phyloP scores from a whole-genome alignment of 2,113 vertebrate species.

The Cardinalis cardinalis region DNA sequence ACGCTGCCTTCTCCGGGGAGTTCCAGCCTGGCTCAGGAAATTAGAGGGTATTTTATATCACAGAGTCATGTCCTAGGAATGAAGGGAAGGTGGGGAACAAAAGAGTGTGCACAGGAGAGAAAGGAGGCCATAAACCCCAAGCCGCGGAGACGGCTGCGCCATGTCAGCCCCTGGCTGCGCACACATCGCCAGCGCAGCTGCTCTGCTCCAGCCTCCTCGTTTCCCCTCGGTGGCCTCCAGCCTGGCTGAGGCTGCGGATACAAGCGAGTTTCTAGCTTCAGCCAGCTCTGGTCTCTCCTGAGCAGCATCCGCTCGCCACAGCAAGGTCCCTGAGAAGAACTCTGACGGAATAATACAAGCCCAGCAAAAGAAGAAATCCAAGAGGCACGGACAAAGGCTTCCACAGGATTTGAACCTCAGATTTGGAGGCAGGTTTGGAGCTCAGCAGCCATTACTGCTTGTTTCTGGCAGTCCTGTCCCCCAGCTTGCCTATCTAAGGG shows the following conservation, averaged over 20 bases:
- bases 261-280: background rate
- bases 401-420: background rate
- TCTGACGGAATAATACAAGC: background rate
- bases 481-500: background rate
- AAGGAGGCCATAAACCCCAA: slow-evolving; percentile 1
- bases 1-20: background rate
- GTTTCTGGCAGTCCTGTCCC: background rate
- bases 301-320: background rate
- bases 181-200: slow-evolving; percentile 4
- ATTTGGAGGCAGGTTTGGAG: background rate
- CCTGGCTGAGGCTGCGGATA: background rate
- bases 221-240: slow-evolving; percentile 40
- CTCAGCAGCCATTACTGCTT: background rate
- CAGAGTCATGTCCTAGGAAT: slow-evolving; percentile 35
- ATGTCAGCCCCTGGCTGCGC: background rate
- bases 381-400: background rate
- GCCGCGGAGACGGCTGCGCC: background rate
- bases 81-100: slow-evolving; percentile 22
- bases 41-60: slow-evolving; percentile 44
- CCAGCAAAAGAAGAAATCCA: background rate
- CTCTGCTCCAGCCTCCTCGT: background rate
- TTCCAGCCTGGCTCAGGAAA: slow-evolving; percentile 17
- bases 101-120: background rate
- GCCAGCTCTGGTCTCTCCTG: background rate
- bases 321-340: background rate